Evolutionary conservation across 2,797 vertebrate genomes (phyloP), one percentile per base, ranked within the genome.

Genomic region (Semaprochilodus insignis): DNA sequence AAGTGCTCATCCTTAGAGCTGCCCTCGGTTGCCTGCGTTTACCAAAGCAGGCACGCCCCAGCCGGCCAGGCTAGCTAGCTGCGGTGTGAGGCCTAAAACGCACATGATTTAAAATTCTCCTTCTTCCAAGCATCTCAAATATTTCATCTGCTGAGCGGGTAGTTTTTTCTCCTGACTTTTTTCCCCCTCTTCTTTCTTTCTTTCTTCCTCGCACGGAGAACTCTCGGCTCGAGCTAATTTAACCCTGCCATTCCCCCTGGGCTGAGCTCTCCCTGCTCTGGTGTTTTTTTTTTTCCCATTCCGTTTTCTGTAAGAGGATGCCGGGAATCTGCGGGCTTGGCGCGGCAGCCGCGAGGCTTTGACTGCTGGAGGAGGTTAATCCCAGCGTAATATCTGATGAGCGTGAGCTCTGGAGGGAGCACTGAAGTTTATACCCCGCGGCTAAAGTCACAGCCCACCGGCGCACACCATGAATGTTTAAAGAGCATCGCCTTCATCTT

Each of bases 51-150:
- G 57, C 40, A 31, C 54, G 72, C 63, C 34, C 62, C 51, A 55
- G 14, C 31, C 16, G 25, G 17, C 31, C 51, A 2, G 67, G 48
- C 54, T 31, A 21, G 40, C 31, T 31, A 31, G 16, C 14, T 17
- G 52, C 59, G n/a, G 1, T 2, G 13, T 2, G 51, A 77, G 77
- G 25, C 19, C 66, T 63, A 83, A 85, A 83, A 83, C 77, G 48
- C 52, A 66, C n/a, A 78, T 71, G 10, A 85, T 85, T 84, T 86
- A 84, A 86, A 84, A 84, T 85, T 83, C 84, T 87, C 84, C 85
- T 84, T 87, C 80, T 85, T 88, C 82, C 71, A 25, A 48, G 60
- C 67, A 70, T 84, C 72, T 83, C 77, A 71, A 84, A 81, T 83
- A 86, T 83, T 83, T 86, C 74, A 79, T 72, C 81, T 63, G 84